These are phyloP conservation scores for Bradysia coprophila DNA, from an alignment of 1,140 invertebrate species.

Conservation along the genomic window DNA sequence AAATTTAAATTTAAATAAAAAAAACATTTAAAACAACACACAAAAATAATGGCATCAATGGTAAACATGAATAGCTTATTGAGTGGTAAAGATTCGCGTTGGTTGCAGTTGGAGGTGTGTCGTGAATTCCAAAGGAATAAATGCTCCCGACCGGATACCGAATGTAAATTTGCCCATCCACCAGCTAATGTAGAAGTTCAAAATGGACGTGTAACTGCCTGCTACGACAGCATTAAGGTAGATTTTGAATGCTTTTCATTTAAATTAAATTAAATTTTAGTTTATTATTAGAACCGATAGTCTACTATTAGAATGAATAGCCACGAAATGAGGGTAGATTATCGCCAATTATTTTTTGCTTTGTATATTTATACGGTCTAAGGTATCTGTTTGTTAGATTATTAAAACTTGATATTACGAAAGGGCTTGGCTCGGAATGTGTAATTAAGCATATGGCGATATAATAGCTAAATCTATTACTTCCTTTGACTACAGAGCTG, in stretches of 20 bases:
- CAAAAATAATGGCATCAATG: slow-evolving; percentile 83
- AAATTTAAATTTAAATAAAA: too few relatives aligned
- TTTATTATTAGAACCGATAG: neutral
- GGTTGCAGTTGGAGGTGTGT: slow-evolving; percentile 99
- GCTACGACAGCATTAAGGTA: slow-evolving; percentile 99
- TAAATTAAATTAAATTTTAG: neutral
- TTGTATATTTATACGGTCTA: too few relatives aligned
- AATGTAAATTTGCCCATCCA: slow-evolving; percentile 99
- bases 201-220: slow-evolving; percentile 98
- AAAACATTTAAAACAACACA: too few relatives aligned
- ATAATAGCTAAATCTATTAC: too few relatives aligned
- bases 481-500: too few relatives aligned
- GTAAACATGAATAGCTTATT: slow-evolving; percentile 93
- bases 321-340: too few relatives aligned
- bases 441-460: too few relatives aligned
- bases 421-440: too few relatives aligned
- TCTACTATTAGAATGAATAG: neutral
- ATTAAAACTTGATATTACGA: too few relatives aligned
- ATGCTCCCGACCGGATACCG: slow-evolving; percentile 94
- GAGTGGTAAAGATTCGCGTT: slow-evolving; percentile 97
- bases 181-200: slow-evolving; percentile 98
- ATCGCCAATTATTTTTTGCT: too few relatives aligned
- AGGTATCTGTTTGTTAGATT: too few relatives aligned
- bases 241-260: slow-evolving; percentile 23
- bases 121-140: slow-evolving; percentile 99